Evolutionary conservation across 1,140 invertebrate species (phyloP), one percentile per base, ranked within the genome.

Genomic region (Pogonus chalceus): DNA sequence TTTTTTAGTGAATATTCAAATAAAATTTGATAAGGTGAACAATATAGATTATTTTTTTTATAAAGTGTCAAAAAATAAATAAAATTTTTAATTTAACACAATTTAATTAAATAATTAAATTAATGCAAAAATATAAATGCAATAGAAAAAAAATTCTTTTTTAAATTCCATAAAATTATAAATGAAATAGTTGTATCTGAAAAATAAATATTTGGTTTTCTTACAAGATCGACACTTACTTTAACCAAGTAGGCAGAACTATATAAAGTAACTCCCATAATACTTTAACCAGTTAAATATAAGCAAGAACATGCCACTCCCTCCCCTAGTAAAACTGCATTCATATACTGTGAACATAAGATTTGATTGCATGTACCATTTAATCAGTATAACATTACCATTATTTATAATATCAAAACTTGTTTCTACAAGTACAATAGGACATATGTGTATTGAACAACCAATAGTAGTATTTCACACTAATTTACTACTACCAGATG

Each of bases 401-500:
- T 20, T 24, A 2, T 23, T n/a, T n/a, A 37, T 20, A 20, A 2
- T 43, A 54, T 54, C 52, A 35, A 54, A 48, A 54, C 16, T 54
- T 39, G 20, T 20, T 54, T 54, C 52, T 35, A 12, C 24, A 26
- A 54, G 46, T 54, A 54, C 52, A 54, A 54, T 54, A 54, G 39
- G 26, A 26, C 46, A 54, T 54, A 54, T 54, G 52, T 48, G 46
- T 37, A 22, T 49, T 23, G 18, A 16, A 14, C 46, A 20, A 54
- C 52, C 52, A 54, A 54, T 54, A 14, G 26, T 16, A 16, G 37
- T 7, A 48, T 22, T 21, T 43, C 39, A 23, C 31, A 47, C 20
- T 43, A 37, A 14, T 54, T 54, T 54, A 54, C n/a, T n/a, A n/a
- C 26, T 48, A 49, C 51, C 52, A 49, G 39, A 48, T 49, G 52